Base-by-base conservation (phyloP, 2,888 invertebrate species). In the Scrobipalpa costella region DNA sequence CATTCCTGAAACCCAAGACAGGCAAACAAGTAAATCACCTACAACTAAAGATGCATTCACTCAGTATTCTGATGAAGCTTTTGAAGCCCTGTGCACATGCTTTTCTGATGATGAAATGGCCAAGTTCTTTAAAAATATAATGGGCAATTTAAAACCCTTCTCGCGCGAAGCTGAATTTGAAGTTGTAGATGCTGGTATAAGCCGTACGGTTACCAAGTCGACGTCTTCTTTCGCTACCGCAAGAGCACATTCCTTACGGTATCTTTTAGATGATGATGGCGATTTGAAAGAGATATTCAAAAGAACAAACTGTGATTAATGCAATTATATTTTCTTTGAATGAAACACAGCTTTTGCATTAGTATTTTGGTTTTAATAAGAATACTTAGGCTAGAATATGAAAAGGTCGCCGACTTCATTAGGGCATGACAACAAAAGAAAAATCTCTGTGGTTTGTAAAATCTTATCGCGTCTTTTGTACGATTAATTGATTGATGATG, bases 271-370 rank as follows among this genome's bases (percentile, higher is more conserved):
- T 1, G 69, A 72, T 0, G 69, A 80, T 0, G 80, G 85, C 0
- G 75, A 83, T 59, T 70, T 90, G 15, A 68, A 79, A 66, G 83
- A 88, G 68, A 75, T 88, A 70, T 90, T 88, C 64, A 79, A 68
- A 62, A 84, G 75, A 67, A 67, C 76, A 8, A 73, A 83, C 65
- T 84, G 85, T 64, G 44, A 49, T n/a, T n/a, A n/a, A n/a, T n/a
- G n/a, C n/a, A n/a, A n/a, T n/a, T n/a, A n/a, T n/a, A n/a, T n/a
- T n/a, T n/a, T n/a, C n/a, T n/a, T n/a, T n/a, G n/a, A n/a, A n/a
- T n/a, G n/a, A n/a, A n/a, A n/a, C n/a, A n/a, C n/a, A n/a, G n/a
- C n/a, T n/a, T n/a, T n/a, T n/a, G n/a, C n/a, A n/a, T n/a, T n/a
- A n/a, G n/a, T n/a, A n/a, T n/a, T n/a, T n/a, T n/a, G n/a, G n/a